Conservation (phyloP, 2,888 invertebrate genomes). For the Harmothoe impar region DNA sequence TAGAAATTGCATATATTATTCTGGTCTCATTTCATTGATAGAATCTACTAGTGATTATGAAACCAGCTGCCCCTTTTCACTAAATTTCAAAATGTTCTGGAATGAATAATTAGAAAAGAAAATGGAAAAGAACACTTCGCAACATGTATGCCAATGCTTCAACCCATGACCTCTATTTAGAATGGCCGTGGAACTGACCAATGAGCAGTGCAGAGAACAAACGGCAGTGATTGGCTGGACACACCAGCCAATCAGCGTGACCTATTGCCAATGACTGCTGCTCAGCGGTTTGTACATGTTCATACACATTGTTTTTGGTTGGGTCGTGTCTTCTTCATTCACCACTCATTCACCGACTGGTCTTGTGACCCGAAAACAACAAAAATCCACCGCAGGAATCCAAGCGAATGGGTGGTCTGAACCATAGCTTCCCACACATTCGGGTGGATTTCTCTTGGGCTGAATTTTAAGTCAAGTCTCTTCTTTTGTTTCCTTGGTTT, state of each 20-base stretch:
- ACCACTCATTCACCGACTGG: conserved; percentile 41
- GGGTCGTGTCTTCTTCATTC: conserved; percentile 58
- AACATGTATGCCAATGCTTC: conserved; percentile 56
- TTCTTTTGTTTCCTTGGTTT: conserved; percentile 50
- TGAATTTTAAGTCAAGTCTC: conserved; percentile 45
- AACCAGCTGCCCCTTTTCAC: too few species aligned
- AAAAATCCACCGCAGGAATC: conserved; percentile 45
- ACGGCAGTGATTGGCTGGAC: conserved; percentile 8
- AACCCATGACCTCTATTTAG: conserved; percentile 33
- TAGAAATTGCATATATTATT: background rate
- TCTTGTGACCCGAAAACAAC: background rate
- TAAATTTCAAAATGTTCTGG: too few species aligned
- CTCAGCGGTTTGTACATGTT: conserved; percentile 35
- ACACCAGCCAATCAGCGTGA: conserved; percentile 36
- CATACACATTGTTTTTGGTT: conserved; percentile 56
- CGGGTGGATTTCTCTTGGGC: conserved; percentile 59
- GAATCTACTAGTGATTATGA: too few species aligned
- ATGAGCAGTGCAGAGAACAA: conserved; percentile 13
- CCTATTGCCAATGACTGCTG: background rate
- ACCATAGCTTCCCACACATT: conserved; percentile 42
- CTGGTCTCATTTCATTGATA: too few species aligned
- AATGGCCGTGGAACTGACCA: conserved; percentile 36
- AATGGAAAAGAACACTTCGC: background rate
- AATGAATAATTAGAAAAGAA: background rate
- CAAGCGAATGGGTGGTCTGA: conserved; percentile 52